Conservation (phyloP, 2,888 invertebrate genomes). For the Lamellibrachia satsuma region DNA sequence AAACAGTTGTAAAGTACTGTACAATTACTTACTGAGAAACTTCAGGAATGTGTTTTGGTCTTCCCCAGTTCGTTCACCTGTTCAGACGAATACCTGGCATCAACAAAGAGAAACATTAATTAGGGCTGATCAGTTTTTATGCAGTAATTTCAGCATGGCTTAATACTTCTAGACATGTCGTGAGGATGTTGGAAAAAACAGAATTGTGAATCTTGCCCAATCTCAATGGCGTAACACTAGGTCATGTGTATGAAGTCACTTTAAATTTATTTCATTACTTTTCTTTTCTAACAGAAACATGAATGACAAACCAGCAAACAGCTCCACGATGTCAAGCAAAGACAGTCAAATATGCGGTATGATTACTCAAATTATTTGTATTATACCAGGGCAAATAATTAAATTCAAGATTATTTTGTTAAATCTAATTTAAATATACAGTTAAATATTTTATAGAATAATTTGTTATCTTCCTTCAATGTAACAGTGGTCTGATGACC, state of each 20-base stretch:
- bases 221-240: not conserved
- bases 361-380: not conserved
- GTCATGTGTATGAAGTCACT: not conserved
- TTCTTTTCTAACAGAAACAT: not conserved
- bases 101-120: not conserved
- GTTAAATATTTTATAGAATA: too few relatives aligned
- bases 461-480: too few relatives aligned
- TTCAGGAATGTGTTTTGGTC: not conserved
- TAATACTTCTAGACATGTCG: not conserved
- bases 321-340: not conserved
- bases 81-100: not conserved
- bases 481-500: too few relatives aligned
- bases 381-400: not conserved
- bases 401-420: not conserved
- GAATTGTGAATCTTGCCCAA: not conserved
- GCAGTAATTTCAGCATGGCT: not conserved
- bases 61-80: not conserved
- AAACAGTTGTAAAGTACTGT: too few relatives aligned
- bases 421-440: too few relatives aligned
- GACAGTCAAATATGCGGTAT: not conserved
- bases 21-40: not conserved
- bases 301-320: not conserved
- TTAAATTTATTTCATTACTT: not conserved
- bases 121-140: not conserved
- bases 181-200: not conserved